phyloP scores from a whole-genome alignment of 1,140 invertebrate species.

The Pseudomyrmex gracilis region DNA sequence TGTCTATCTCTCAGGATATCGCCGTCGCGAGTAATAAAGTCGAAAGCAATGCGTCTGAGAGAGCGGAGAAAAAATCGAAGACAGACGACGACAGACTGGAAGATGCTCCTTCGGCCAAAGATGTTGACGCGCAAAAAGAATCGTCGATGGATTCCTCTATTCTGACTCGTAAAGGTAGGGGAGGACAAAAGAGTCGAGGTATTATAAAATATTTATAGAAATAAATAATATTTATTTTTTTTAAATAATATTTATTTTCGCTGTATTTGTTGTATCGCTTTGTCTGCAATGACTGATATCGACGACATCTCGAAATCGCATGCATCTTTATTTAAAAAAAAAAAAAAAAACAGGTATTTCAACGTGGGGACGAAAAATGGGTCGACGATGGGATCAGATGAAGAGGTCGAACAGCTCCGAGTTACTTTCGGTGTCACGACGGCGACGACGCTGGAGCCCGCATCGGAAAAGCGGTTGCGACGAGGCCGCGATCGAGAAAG shows the following conservation, averaged over 20 bases:
- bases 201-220: background rate
- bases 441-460: slow-evolving; percentile 84
- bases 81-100: slow-evolving; percentile 32
- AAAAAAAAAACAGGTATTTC: slow-evolving; percentile 87
- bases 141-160: slow-evolving; percentile 45
- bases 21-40: slow-evolving; percentile 41
- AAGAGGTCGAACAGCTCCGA: slow-evolving; percentile 88
- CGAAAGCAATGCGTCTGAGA: slow-evolving; percentile 24
- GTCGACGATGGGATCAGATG: slow-evolving; percentile 88
- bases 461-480: slow-evolving; percentile 76
- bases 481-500: slow-evolving; percentile 64
- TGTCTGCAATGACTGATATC: background rate
- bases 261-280: background rate
- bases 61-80: background rate
- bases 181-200: background rate
- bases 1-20: slow-evolving; percentile 83
- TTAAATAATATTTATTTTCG: too few relatives aligned
- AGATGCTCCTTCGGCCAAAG: slow-evolving; percentile 8
- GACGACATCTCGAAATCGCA: slow-evolving; percentile 9
- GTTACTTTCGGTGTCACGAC: slow-evolving; percentile 83
- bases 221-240: background rate
- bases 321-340: slow-evolving; percentile 65
- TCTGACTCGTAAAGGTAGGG: slow-evolving; percentile 73
- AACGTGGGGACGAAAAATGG: slow-evolving; percentile 89
- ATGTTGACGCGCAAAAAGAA: slow-evolving; percentile 32